These are phyloP conservation scores for Sprattus sprattus DNA, from an alignment of 2,113 vertebrate species.

Conservation along the genomic window DNA sequence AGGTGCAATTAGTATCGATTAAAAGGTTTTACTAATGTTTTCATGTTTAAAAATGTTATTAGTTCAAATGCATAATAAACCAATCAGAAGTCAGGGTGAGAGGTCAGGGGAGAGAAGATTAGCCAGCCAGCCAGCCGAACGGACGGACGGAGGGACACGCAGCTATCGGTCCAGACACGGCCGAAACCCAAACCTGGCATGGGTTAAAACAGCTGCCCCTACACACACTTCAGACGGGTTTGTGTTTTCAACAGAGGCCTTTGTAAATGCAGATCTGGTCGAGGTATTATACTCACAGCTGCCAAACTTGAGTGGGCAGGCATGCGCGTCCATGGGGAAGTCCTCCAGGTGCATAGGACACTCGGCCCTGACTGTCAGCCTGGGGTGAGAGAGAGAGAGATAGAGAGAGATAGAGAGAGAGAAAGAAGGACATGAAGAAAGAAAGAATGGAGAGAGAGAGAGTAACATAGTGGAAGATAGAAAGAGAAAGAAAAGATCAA, in stretches of 20 bases:
- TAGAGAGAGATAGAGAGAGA: constrained; percentile 8
- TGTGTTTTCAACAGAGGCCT: not conserved
- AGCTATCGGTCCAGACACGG: not conserved
- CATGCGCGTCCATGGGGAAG: constrained; percentile 81
- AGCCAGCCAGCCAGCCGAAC: not conserved
- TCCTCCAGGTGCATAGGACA: constrained; percentile 76
- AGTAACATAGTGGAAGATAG: not conserved
- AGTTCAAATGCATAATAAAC: too few species aligned
- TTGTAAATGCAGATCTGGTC: not conserved
- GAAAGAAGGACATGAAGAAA: not conserved
- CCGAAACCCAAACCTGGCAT: not conserved
- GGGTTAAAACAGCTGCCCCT: not conserved
- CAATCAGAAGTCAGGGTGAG: too few species aligned
- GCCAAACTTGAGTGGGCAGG: constrained; percentile 80
- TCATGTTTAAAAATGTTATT: too few species aligned
- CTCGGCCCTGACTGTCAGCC: constrained; percentile 70
- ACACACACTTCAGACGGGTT: not conserved
- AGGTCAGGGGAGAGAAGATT: too few species aligned
- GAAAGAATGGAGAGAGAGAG: not conserved
- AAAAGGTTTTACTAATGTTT: too few species aligned
- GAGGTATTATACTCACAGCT: constrained; percentile 71
- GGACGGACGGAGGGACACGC: too few species aligned
- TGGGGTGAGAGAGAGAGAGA: constrained; percentile 28
- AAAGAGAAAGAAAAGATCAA: not conserved
- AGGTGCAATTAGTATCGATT: too few species aligned